Evolutionary conservation across 2,113 vertebrate genomes (phyloP).

Genomic region (Serilophus lunatus): DNA sequence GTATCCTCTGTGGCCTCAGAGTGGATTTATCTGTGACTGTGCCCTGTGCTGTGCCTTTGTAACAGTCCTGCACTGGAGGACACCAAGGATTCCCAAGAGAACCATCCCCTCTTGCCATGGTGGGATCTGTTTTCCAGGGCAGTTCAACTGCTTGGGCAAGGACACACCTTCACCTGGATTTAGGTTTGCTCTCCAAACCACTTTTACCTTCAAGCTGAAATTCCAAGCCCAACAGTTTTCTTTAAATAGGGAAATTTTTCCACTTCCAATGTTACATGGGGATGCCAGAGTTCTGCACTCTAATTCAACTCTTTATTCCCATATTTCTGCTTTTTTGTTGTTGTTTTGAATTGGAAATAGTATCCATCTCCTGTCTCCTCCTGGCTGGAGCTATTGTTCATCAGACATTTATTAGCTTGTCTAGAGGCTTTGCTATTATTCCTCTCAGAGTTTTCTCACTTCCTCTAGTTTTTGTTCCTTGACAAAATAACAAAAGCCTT

Average conservation of each 20-base stretch:
- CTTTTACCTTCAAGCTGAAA: background rate
- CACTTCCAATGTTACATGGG: background rate
- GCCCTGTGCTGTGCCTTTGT: background rate
- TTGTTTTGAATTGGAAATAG: background rate
- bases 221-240: background rate
- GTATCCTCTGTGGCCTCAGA: background rate
- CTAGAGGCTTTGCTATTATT: constrained; percentile 19
- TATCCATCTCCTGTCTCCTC: background rate
- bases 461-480: constrained; percentile 15
- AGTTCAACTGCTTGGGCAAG: background rate
- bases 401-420: constrained; percentile 38
- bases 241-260: background rate
- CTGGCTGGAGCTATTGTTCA: background rate
- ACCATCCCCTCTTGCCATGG: background rate
- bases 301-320: background rate
- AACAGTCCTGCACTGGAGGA: background rate
- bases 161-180: background rate
- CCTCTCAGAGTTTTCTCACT: background rate
- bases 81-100: background rate
- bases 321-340: background rate
- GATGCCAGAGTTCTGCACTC: background rate
- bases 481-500: constrained; percentile 46
- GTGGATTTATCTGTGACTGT: background rate
- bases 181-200: background rate
- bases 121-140: background rate